Conservation (phyloP, 2,797 vertebrate genomes). For the Sus cebifrons region DNA sequence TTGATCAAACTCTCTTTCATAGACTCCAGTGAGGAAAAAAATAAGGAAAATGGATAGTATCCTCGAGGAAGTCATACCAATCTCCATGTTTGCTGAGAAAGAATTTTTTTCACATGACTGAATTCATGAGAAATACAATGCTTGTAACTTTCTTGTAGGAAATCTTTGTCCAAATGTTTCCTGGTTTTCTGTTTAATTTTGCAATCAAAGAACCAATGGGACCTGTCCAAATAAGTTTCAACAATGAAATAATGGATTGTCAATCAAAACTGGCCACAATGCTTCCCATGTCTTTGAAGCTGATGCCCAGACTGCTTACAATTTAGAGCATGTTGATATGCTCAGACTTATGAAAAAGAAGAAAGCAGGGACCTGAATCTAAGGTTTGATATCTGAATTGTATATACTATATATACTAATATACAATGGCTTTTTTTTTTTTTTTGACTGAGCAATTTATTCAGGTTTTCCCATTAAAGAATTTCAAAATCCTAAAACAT, state of each 20-base stretch:
- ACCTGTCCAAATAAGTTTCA: neutral
- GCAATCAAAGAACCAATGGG: neutral
- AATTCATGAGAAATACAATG: neutral
- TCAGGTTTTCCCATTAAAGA: slow-evolving; percentile 60
- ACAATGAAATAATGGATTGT: slow-evolving; percentile 7
- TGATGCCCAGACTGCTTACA: neutral
- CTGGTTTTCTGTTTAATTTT: slow-evolving; percentile 44
- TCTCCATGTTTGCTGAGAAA: slow-evolving; percentile 11
- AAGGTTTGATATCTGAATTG: neutral
- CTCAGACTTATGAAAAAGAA: neutral
- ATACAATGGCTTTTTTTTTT: neutral
- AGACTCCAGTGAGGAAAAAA: neutral
- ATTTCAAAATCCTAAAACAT: neutral
- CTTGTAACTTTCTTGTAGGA: neutral
- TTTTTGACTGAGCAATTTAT: slow-evolving; percentile 22
- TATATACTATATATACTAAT: neutral
- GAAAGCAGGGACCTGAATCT: neutral
- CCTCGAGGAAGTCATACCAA: neutral
- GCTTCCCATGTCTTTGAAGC: neutral
- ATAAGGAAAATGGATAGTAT: neutral
- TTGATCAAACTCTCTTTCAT: neutral
- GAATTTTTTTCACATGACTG: neutral
- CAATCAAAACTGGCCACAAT: neutral
- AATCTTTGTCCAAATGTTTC: slow-evolving; percentile 52
- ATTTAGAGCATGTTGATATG: neutral